Percentiles rank a stretch among this genome's conserved stretches.
Conservation (phyloP, 2,888 invertebrate species). For the Eretmocerus hayati region DNA sequence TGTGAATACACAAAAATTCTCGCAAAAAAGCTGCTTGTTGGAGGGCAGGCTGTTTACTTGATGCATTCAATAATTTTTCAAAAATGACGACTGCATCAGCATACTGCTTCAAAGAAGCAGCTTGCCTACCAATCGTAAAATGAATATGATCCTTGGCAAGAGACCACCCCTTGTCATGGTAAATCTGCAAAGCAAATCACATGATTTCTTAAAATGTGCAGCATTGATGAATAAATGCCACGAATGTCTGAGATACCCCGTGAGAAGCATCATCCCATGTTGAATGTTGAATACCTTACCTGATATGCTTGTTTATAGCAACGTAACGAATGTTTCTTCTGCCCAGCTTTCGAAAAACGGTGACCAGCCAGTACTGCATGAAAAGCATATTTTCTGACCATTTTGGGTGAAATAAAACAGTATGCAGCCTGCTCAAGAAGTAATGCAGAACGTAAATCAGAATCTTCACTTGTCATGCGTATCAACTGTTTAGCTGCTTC, state of each 20-base stretch:
- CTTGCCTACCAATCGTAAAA: slow-evolving; percentile 87
- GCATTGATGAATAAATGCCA: no score
- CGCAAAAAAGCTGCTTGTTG: slow-evolving; percentile 77
- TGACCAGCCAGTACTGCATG: slow-evolving; percentile 96
- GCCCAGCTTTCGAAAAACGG: slow-evolving; percentile 86
- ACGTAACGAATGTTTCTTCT: slow-evolving; percentile 83
- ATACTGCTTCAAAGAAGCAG: slow-evolving; percentile 68
- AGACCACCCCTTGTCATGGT: slow-evolving; percentile 75
- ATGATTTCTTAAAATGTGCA: no score
- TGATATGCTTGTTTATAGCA: slow-evolving; percentile 90
- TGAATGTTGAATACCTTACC: no score
- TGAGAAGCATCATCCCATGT: no score
- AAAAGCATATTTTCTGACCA: slow-evolving; percentile 91
- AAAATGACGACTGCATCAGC: slow-evolving; percentile 69
- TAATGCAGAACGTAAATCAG: slow-evolving; percentile 90
- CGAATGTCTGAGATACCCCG: no score
- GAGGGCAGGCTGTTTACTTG: slow-evolving; percentile 61
- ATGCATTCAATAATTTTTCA: slow-evolving; percentile 66
- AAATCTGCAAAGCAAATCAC: slow-evolving; percentile 61
- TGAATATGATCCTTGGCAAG: slow-evolving; percentile 93
- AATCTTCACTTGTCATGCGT: slow-evolving; percentile 93
- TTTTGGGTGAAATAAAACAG: slow-evolving; percentile 71
- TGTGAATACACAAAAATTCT: slow-evolving; percentile 80
- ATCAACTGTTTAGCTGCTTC: slow-evolving; percentile 95
- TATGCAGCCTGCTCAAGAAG: slow-evolving; percentile 92